Base-by-base conservation (phyloP, 2,888 invertebrate genomes). In the Apocheima hispidaria region DNA sequence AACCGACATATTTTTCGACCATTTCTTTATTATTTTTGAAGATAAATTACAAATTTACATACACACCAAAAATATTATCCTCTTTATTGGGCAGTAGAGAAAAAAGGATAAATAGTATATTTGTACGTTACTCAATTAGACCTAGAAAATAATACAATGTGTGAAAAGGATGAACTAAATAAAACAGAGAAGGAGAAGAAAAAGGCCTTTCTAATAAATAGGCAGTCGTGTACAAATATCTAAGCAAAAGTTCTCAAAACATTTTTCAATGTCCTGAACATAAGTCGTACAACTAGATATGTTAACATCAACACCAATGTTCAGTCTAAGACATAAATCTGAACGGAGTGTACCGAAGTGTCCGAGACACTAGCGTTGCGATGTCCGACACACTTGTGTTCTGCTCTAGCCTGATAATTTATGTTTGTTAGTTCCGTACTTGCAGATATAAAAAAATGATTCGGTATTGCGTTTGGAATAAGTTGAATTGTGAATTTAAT, bases 311-410 rank as follows among this genome's bases (percentile, higher is more conserved):
- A 30, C 28, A 49, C 26, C 40, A 35, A 48, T 41, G 67, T 61
- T 65, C 43, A 5, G 57, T 61, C 71, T 64, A 66, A 70, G 72
- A 75, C 71, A 78, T 78, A 78, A 78, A 78, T 77, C 72, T 55
- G 57, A 44, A 7, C 52, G 16, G 35, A 60, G 50, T 73, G 71
- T 74, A 75, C 73, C 68, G 65, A 63, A 73, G 75, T 74, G 79
- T 72, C 75, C 69, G 61, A 65, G 67, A 69, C 72, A 69, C 70
- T 59, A 46, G 64, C 65, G 56, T 59, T 49, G 64, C 65, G 56
- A 66, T 68, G 67, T 73, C 72, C 68, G 63, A 69, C 66, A 58
- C 74, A 75, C 77, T 69, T 68, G 71, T 64, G 68, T 43, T 58
- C n/a, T 62, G 67, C 43, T 57, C 50, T 43, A 55, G 50, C 48